Evolutionary conservation across 2,113 vertebrate genomes (phyloP).

Genomic region (Cyphomyrus plagiostoma): DNA sequence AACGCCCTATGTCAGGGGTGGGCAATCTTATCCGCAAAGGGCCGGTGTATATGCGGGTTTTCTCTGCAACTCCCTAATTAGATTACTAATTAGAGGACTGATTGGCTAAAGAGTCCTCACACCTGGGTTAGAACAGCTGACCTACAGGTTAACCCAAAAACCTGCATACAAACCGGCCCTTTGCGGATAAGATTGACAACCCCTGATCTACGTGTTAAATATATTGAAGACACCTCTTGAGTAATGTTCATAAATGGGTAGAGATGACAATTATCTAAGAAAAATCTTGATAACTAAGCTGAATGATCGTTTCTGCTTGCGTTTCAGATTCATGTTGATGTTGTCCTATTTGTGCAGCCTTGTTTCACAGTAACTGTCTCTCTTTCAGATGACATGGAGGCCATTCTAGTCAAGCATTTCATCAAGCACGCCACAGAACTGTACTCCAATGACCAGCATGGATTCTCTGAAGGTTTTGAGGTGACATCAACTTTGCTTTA

Average conservation of each 20-base stretch:
- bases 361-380: neutral
- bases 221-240: neutral
- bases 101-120: too few relatives aligned
- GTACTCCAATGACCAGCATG: constrained; percentile 81
- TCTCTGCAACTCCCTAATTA: too few relatives aligned
- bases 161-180: too few relatives aligned
- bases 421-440: constrained; percentile 82
- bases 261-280: neutral
- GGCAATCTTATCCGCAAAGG: too few relatives aligned
- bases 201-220: neutral
- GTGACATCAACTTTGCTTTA: constrained; percentile 49
- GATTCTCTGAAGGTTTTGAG: constrained; percentile 91
- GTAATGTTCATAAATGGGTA: neutral
- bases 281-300: neutral
- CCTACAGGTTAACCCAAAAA: too few relatives aligned
- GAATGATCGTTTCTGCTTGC: neutral
- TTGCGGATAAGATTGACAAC: too few relatives aligned
- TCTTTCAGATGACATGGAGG: constrained; percentile 85
- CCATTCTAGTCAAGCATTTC: constrained; percentile 84
- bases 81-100: too few relatives aligned
- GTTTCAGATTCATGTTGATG: neutral
- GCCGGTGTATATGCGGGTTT: too few relatives aligned
- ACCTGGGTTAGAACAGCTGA: too few relatives aligned
- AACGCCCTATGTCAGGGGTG: neutral
- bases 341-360: neutral